Conservation (phyloP, 1,140 invertebrate species). For the Thaumatotibia leucotreta region DNA sequence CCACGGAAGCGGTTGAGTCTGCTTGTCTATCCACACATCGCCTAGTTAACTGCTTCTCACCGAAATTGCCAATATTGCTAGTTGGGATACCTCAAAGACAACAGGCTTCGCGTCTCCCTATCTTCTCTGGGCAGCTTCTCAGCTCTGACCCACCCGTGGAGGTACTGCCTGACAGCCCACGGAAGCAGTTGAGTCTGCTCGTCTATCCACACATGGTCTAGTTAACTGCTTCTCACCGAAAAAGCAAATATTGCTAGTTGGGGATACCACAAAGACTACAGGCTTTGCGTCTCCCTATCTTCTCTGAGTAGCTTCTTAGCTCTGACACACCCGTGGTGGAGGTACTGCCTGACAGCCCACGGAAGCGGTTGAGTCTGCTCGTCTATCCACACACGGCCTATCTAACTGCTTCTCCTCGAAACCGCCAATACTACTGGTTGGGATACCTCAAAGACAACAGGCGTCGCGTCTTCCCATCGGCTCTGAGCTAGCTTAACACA, state of each 20-base stretch:
- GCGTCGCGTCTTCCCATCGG: too few species aligned
- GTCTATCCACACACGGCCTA: too few species aligned
- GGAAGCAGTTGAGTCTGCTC: conserved; percentile 59
- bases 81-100: conserved; percentile 50
- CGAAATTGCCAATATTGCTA: too few species aligned
- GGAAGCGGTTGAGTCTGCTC: too few species aligned
- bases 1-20: too few species aligned
- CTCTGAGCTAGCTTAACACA: conserved; percentile 2
- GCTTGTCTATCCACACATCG: too few species aligned
- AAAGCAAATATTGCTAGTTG: too few species aligned
- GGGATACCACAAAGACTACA: conserved; percentile 48
- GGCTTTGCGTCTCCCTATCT: conserved; percentile 57
- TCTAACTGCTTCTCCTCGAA: too few species aligned
- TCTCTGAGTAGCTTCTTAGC: conserved; percentile 49
- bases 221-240: conserved; percentile 22
- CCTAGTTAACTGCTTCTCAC: too few species aligned
- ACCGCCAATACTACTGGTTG: too few species aligned
- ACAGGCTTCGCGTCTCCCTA: conserved; percentile 53
- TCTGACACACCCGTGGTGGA: conserved; percentile 48
- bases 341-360: too few species aligned
- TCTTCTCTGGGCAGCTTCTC: conserved; percentile 43
- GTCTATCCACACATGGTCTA: conserved; percentile 44
- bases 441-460: too few species aligned
- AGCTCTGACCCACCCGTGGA: conserved; percentile 53
- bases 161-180: conserved; percentile 43